Conservation (phyloP, 2,797 vertebrate genomes). For the Onychomys arenicola region DNA sequence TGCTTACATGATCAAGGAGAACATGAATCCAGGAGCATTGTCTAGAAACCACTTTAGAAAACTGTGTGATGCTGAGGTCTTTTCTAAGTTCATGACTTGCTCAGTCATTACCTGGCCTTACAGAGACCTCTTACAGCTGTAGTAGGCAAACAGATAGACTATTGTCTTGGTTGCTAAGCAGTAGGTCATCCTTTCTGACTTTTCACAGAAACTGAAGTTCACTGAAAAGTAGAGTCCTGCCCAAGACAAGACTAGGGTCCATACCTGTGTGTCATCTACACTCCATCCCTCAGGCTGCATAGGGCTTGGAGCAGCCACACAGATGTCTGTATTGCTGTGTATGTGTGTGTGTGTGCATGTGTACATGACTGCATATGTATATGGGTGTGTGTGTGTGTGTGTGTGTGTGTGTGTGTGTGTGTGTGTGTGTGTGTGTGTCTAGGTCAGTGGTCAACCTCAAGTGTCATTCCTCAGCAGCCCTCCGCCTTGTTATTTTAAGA, state of each 20-base stretch:
- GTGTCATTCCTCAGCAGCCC: background rate
- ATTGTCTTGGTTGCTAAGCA: too few species aligned
- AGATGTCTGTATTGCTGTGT: background rate
- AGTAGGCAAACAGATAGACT: accelerated
- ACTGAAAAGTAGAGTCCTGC: background rate
- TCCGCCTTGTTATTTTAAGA: background rate
- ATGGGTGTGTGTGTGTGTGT: accelerated
- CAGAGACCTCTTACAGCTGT: background rate
- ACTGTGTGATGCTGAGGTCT: background rate
- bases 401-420: background rate
- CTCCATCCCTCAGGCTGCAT: background rate
- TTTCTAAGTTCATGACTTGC: background rate
- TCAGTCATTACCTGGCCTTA: background rate
- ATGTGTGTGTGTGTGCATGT: background rate
- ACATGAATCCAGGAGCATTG: background rate
- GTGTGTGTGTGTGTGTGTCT: background rate
- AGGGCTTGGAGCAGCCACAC: background rate
- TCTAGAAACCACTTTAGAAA: too few species aligned
- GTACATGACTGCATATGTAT: too few species aligned
- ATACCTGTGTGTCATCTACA: background rate
- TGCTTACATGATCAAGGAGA: background rate
- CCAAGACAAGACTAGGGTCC: background rate
- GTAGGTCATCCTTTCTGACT: background rate
- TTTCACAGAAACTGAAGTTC: background rate
- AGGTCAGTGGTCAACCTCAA: background rate